Evolutionary conservation across 2,888 invertebrate genomes (phyloP).

Genomic region (Drosophila pseudotakahashii): DNA sequence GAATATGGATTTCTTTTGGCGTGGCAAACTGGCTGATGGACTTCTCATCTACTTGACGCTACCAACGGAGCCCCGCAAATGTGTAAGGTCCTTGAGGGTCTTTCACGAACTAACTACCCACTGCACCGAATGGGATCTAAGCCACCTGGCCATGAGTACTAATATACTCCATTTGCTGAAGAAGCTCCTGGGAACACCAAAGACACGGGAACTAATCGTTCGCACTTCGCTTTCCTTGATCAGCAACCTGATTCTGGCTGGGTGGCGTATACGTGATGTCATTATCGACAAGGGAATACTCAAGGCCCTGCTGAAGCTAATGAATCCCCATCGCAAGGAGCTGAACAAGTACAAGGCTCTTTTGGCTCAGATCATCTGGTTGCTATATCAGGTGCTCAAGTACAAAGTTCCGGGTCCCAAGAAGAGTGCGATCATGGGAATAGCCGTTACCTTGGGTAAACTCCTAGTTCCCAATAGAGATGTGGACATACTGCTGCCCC

Average conservation of each 20-base stretch:
- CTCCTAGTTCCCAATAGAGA: background rate
- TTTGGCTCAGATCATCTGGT: background rate
- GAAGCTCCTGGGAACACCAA: background rate
- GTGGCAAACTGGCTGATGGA: background rate
- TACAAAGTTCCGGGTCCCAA: background rate
- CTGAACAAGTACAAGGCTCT: background rate
- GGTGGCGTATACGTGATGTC: background rate
- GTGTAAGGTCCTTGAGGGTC: background rate
- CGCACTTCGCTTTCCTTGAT: background rate
- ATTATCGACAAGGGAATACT: background rate
- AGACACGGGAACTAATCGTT: background rate
- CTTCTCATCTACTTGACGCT: background rate
- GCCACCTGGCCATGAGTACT: background rate
- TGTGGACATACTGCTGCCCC: background rate
- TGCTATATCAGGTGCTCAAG: background rate
- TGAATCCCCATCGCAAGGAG: background rate
- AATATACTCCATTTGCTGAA: background rate
- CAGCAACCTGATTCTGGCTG: background rate
- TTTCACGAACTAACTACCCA: background rate
- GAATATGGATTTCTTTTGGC: background rate
- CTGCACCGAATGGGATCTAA: background rate
- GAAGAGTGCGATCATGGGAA: no score
- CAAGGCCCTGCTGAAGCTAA: background rate
- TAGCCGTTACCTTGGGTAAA: background rate
- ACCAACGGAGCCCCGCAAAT: background rate